Conservation (phyloP, 1,140 invertebrate species). For the Hydropsyche tenuis region DNA sequence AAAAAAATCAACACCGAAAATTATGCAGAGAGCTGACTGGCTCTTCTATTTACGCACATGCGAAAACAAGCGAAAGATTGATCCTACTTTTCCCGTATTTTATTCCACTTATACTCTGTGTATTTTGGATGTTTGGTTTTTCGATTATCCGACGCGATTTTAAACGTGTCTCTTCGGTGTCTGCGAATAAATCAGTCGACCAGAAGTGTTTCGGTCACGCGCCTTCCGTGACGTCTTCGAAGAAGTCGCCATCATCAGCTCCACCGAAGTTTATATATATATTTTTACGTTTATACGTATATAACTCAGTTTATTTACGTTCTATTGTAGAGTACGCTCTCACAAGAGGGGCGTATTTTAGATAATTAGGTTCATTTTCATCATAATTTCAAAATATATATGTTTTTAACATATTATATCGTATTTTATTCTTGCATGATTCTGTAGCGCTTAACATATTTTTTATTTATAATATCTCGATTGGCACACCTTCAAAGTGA, state of each 20-base stretch:
- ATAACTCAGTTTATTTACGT: conserved; percentile 38
- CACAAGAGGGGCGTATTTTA: neutral
- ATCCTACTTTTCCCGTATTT: no score
- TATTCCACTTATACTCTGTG: no score
- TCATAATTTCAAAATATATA: no score
- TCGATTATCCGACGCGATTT: neutral
- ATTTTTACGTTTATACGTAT: conserved; percentile 16
- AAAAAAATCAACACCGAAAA: neutral
- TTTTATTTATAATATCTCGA: no score
- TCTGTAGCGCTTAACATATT: no score
- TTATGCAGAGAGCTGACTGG: neutral
- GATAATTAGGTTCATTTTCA: no score
- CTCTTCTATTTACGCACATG: no score
- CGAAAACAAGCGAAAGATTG: no score
- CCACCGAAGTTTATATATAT: neutral
- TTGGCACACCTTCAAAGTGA: no score
- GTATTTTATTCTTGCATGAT: no score
- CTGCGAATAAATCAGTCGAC: conserved; percentile 23
- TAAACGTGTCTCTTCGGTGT: conserved; percentile 11
- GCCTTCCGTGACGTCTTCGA: conserved; percentile 36
- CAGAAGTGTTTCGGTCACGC: conserved; percentile 34
- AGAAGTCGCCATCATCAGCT: neutral
- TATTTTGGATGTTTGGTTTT: no score
- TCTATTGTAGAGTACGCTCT: conserved; percentile 34
- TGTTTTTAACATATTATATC: no score